phyloP scores from a whole-genome alignment of 30 jellyfish, hydroid and myxozoan genomes.

The Chironex yamaguchii region DNA sequence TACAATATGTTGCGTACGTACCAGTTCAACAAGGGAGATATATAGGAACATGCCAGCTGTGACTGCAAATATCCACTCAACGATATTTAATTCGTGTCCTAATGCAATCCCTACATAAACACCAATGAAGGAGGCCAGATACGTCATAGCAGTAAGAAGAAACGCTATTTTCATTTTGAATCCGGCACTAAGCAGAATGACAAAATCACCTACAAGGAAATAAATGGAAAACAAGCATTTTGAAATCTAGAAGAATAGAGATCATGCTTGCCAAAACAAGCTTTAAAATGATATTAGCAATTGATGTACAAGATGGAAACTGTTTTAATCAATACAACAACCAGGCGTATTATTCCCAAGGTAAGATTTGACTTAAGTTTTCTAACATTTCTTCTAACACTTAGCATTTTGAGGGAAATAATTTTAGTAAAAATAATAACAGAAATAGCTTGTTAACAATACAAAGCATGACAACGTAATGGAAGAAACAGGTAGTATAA shows the following conservation, averaged over 20 bases:
- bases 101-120: slow-evolving; percentile 84
- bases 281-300: too few species aligned
- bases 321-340: too few species aligned
- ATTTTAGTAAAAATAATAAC: too few species aligned
- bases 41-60: slow-evolving; percentile 96
- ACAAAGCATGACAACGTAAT: too few species aligned
- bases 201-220: slow-evolving; percentile 75
- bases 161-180: slow-evolving; percentile 54
- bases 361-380: too few species aligned
- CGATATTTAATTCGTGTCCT: slow-evolving; percentile 74
- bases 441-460: too few species aligned
- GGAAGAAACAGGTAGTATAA: too few species aligned
- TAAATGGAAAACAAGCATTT: neutral
- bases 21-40: slow-evolving; percentile 87
- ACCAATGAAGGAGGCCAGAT: slow-evolving; percentile 78
- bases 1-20: slow-evolving; percentile 53
- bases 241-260: neutral
- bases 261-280: too few species aligned
- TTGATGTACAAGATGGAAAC: neutral
- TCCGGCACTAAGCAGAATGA: slow-evolving; percentile 74
- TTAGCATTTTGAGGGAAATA: too few species aligned
- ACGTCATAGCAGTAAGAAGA: slow-evolving; percentile 58
- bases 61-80: slow-evolving; percentile 86
- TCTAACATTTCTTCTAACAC: too few species aligned
- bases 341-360: too few species aligned